Evolutionary conservation across 2,888 invertebrate species (phyloP).

Genomic region (Lucinisca nassula): DNA sequence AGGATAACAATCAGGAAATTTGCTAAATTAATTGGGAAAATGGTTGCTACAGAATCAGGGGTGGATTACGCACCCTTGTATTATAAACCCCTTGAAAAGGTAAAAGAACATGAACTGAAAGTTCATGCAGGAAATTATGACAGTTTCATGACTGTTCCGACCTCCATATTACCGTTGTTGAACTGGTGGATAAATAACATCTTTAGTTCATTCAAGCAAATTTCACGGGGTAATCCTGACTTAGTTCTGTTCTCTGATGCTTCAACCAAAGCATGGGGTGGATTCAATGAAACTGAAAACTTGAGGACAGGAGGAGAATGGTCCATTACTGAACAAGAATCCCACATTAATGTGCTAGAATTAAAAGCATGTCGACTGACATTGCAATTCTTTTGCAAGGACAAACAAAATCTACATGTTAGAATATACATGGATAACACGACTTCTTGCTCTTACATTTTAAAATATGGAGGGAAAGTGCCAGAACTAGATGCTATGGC

Average conservation of each 20-base stretch:
- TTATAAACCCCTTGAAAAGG: slow-evolving; percentile 16
- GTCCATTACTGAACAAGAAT: slow-evolving; percentile 17
- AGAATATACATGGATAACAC: slow-evolving; percentile 48
- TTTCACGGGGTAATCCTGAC: neutral
- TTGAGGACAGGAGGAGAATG: slow-evolving; percentile 25
- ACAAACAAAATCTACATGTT: slow-evolving; percentile 32
- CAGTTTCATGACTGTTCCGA: no score
- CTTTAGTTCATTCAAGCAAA: neutral
- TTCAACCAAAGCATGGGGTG: slow-evolving; percentile 4
- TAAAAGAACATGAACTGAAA: slow-evolving; percentile 26
- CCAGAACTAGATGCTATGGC: neutral
- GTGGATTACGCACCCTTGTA: slow-evolving; percentile 47
- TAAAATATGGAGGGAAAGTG: slow-evolving; percentile 33
- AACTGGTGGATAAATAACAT: slow-evolving; percentile 19
- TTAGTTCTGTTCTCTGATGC: slow-evolving; percentile 5
- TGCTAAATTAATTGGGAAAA: no score
- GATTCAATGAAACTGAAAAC: neutral
- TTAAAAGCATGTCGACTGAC: slow-evolving; percentile 39
- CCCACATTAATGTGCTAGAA: slow-evolving; percentile 58
- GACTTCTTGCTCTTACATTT: slow-evolving; percentile 41
- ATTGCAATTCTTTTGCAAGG: slow-evolving; percentile 23
- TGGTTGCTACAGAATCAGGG: slow-evolving; percentile 51
- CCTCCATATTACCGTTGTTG: no score
- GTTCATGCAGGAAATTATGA: neutral
- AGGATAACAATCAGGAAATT: no score